Conservation (phyloP, 2,888 invertebrate genomes). For the Saturnia japonica region DNA sequence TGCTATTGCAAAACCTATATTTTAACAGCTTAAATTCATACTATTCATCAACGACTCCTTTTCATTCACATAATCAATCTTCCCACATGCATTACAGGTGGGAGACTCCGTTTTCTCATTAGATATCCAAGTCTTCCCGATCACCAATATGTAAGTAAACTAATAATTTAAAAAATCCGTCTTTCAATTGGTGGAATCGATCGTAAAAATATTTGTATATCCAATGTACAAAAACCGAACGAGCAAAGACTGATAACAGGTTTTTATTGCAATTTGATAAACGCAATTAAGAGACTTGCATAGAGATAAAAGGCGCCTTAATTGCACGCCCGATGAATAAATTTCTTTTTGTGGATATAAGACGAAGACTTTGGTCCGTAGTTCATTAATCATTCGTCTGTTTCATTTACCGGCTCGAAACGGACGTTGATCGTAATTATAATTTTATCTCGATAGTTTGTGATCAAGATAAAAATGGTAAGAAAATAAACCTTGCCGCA, state of each 20-base stretch:
- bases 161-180: not conserved
- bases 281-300: not conserved
- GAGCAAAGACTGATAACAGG: not conserved
- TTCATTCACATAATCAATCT: too few relatives aligned
- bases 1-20: not conserved
- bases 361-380: not conserved
- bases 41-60: too few relatives aligned
- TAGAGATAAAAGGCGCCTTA: slow-evolving; percentile 2
- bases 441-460: not conserved
- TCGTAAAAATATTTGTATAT: not conserved
- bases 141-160: too few relatives aligned
- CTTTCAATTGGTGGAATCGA: not conserved
- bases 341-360: slow-evolving; percentile 2
- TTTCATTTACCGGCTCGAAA: not conserved
- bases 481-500: not conserved
- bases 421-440: slow-evolving; percentile 8
- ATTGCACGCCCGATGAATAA: not conserved
- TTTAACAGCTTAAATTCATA: too few relatives aligned
- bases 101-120: too few relatives aligned
- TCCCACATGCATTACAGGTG: too few relatives aligned
- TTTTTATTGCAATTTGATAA: not conserved
- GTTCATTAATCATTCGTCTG: not conserved
- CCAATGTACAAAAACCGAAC: not conserved
- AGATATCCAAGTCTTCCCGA: too few relatives aligned
- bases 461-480: not conserved